A percentile compares a stretch with the other conserved stretches of the same genome.
phyloP scores from a whole-genome alignment of 1,140 invertebrate genomes.

The Antheraea mylitta region DNA sequence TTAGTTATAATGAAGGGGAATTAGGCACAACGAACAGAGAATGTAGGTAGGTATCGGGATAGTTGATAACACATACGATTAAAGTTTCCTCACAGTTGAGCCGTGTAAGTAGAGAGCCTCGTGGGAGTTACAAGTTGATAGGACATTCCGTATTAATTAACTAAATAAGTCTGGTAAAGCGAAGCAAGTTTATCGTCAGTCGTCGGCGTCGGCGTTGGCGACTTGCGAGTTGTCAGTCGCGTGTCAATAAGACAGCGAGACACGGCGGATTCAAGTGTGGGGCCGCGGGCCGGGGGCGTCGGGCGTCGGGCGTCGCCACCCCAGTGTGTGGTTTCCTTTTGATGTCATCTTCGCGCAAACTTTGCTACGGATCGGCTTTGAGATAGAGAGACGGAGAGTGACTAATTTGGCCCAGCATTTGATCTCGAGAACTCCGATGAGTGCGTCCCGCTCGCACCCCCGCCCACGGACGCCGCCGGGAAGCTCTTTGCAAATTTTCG shows the following conservation, averaged over 20 bases:
- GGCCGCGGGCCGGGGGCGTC: slow-evolving; percentile 41
- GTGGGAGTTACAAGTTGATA: slow-evolving; percentile 65
- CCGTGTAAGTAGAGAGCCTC: slow-evolving; percentile 55
- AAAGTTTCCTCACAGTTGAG: slow-evolving; percentile 61
- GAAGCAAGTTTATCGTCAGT: slow-evolving; percentile 46
- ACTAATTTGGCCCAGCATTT: slow-evolving; percentile 79
- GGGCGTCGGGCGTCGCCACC: slow-evolving; percentile 48
- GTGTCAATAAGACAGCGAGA: slow-evolving; percentile 76
- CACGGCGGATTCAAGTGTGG: slow-evolving; percentile 68
- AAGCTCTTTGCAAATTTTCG: slow-evolving; percentile 77
- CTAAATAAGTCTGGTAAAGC: slow-evolving; percentile 74
- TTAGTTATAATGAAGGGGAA: slow-evolving; percentile 28
- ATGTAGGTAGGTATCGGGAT: slow-evolving; percentile 9
- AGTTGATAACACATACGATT: slow-evolving; percentile 47
- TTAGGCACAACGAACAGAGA: slow-evolving; percentile 18
- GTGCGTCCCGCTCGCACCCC: slow-evolving; percentile 69
- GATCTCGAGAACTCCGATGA: slow-evolving; percentile 68
- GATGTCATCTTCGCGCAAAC: slow-evolving; percentile 79
- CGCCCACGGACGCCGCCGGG: slow-evolving; percentile 60
- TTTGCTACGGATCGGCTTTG: slow-evolving; percentile 79
- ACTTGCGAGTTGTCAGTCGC: slow-evolving; percentile 71
- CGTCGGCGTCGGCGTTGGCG: slow-evolving; percentile 38
- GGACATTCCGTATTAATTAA: slow-evolving; percentile 78
- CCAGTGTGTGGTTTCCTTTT: slow-evolving; percentile 78
- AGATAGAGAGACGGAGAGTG: slow-evolving; percentile 79